Conservation (phyloP, 2,113 vertebrate species). For the Onychorhynchus coronatus region DNA sequence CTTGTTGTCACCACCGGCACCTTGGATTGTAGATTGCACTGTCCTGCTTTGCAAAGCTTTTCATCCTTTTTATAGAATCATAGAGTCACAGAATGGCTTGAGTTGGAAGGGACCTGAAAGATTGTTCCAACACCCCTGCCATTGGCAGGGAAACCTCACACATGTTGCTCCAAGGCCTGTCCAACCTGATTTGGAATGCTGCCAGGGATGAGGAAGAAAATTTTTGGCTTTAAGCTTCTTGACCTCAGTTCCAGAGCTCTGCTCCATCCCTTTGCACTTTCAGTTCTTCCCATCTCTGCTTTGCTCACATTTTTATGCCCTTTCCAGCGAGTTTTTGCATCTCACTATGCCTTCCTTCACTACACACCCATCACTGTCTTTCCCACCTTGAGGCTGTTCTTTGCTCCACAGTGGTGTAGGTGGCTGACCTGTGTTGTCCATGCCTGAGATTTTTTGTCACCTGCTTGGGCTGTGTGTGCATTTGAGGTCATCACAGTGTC, state of each 20-base stretch:
- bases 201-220: neutral
- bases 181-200: neutral
- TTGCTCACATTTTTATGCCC: neutral
- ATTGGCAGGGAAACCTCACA: neutral
- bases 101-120: neutral
- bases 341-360: neutral
- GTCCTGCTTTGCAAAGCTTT: neutral
- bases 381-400: neutral
- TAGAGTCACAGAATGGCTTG: neutral
- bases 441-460: neutral
- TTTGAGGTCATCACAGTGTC: neutral
- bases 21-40: neutral
- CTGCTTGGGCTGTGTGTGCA: neutral
- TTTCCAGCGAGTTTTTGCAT: neutral
- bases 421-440: neutral
- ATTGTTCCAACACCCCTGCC: neutral
- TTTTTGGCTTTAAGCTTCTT: neutral
- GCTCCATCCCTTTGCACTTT: neutral
- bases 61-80: neutral
- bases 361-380: neutral
- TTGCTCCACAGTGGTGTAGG: neutral
- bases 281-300: accelerated
- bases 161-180: neutral
- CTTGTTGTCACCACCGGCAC: neutral
- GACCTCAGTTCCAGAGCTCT: neutral